A percentile compares a stretch with the other conserved stretches of the same genome.
phyloP scores from a whole-genome alignment of 1,140 invertebrate genomes.

The Ectropis grisescens region DNA sequence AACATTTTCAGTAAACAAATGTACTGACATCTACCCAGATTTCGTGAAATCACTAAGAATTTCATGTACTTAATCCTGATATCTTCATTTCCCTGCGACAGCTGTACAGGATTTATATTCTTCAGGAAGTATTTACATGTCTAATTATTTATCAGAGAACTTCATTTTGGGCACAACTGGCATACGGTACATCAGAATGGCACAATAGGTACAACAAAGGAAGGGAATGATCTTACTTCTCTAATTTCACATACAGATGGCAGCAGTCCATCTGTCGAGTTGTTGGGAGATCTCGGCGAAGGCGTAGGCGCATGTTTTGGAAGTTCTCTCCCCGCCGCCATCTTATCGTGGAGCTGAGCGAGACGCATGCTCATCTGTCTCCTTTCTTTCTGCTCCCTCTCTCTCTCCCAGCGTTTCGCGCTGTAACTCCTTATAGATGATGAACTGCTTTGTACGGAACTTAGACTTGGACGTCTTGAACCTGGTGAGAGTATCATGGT shows the following conservation, averaged over 20 bases:
- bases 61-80: no score
- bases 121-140: no score
- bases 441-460: conserved; percentile 83
- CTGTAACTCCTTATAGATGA: conserved; percentile 85
- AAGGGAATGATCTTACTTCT: conserved; percentile 67
- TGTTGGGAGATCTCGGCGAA: conserved; percentile 78
- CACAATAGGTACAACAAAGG: no score
- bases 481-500: no score
- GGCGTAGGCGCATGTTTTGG: conserved; percentile 74
- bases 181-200: no score
- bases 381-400: conserved; percentile 82
- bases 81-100: no score
- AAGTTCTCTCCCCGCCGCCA: conserved; percentile 53
- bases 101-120: no score
- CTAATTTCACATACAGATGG: conserved; percentile 81
- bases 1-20: no score
- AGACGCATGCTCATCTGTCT: conserved; percentile 80
- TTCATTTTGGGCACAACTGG: no score
- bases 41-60: no score
- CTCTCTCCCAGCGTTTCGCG: conserved; percentile 80
- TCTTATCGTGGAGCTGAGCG: conserved; percentile 71
- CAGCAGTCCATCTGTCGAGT: conserved; percentile 81
- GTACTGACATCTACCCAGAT: no score
- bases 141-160: no score
- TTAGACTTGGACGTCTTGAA: conserved; percentile 85